A percentile compares a stretch with the other conserved stretches of the same genome.
These are phyloP conservation scores for Hapalemur alaotrensis DNA, from an alignment of 2,797 vertebrate genomes.

Conservation along the genomic window DNA sequence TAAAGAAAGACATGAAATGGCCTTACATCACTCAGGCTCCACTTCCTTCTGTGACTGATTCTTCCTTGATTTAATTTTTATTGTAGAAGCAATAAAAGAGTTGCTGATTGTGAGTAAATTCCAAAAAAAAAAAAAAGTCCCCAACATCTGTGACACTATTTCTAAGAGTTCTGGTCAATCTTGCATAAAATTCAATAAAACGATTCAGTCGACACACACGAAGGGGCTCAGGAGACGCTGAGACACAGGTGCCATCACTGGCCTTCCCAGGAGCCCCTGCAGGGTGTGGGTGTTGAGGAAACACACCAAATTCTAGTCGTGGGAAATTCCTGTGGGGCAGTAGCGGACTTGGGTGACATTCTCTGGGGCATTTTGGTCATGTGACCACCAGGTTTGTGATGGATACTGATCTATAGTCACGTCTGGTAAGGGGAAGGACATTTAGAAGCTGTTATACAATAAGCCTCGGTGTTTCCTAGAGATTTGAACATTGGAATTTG, in stretches of 20 bases:
- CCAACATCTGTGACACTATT: not conserved
- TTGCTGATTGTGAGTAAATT: not conserved
- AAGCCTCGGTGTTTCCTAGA: slow-evolving; percentile 9
- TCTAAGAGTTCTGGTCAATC: not conserved
- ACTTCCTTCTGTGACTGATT: not conserved
- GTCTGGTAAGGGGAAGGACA: not conserved
- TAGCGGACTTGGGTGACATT: not conserved
- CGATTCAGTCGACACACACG: not conserved
- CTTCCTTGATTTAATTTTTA: slow-evolving; percentile 29
- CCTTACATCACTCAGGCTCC: not conserved
- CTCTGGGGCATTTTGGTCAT: not conserved
- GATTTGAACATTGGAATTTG: slow-evolving; percentile 1
- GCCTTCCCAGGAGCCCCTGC: not conserved
- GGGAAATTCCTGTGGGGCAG: not conserved
- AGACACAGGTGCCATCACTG: not conserved
- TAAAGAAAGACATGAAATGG: not conserved
- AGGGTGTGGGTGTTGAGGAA: not conserved
- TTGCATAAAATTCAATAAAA: not conserved
- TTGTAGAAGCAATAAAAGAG: slow-evolving; percentile 14
- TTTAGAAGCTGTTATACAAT: slow-evolving; percentile 1
- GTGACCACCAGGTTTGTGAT: not conserved
- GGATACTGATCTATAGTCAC: not conserved
- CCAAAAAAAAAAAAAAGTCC: not conserved
- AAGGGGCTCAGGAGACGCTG: not conserved
- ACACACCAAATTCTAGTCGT: not conserved